Evolutionary conservation across 2,888 invertebrate species (phyloP), one percentile per base, ranked within the genome.

Genomic region (Ichneumoninae sp.): DNA sequence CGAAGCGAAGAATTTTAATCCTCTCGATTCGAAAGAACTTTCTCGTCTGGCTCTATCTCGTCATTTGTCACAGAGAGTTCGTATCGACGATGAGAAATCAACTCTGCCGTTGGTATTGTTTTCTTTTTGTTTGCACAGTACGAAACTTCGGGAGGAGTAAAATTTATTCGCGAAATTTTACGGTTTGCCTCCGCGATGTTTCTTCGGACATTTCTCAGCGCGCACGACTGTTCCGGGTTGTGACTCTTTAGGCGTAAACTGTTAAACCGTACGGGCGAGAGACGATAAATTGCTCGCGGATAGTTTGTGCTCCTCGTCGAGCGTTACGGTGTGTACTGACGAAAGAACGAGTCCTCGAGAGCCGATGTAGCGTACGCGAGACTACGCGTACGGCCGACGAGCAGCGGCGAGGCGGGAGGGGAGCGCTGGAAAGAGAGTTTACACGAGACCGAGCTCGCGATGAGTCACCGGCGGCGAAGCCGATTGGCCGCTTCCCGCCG

Each of bases 391-490:
- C 22, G 10, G 71, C 16, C 54, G 16, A 50, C 13, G 36, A 16
- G 26, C 81, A 60, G 50, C 33, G 30, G 89, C 90, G 90, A 73
- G 89, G 87, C 87, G 60, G 68, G 86, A 87, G 78, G 83, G 86
- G 87, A 87, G 85, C 44, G 44, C 44, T 44, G 88, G 89, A 88
- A 88, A 89, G 90, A 82, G 87, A 90, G 89, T 91, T 91, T 90
- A 90, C 91, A 91, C 89, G 91, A 90, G 91, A 87, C 87, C 87
- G 88, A 87, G 88, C 84, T 66, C 70, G 73, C 85, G 87, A 83
- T 92, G 92, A 92, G 86, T 92, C 92, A 92, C 85, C 91, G 74
- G 66, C 54, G 57, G 66, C 75, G 66, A 6, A 75, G 80, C 70
- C 81, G 83, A 92, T 92, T 92, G 91, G 92, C 60, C 83, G 87